Base-by-base conservation (phyloP, 2,888 invertebrate species). In the Pachliopta kotzebuea region DNA sequence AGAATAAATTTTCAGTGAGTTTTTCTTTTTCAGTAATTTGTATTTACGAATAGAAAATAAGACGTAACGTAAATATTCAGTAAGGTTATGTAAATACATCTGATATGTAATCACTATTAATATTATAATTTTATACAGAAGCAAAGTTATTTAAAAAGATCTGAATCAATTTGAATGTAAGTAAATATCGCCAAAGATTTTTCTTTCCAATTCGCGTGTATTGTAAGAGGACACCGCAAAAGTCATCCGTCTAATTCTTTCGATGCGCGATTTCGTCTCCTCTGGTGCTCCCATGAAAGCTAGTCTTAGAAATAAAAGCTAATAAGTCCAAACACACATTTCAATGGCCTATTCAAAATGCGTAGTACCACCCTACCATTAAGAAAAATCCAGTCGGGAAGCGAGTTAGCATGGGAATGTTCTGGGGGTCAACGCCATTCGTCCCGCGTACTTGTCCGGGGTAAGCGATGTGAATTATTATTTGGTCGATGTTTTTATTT, bases 401-500 rank as follows among this genome's bases (percentile, higher is more conserved):
- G 77, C 85, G 78, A 78, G 76, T 81, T 77, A 74, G 86, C 89
- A 84, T 90, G 90, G 88, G 90, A 90, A 90, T 88, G 83, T 77
- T 84, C 86, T 80, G 86, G 87, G 89, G 90, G 90, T 91, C 90
- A 91, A 90, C 90, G 90, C 83, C 89, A 90, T 89, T 85, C 86
- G 63, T 63, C 63, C 24, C 60, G 84, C 84, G 89, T 89, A 90
- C 90, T 90, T 87, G 90, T 88, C 86, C 81, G 80, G 85, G 75
- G 84, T 82, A 83, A 84, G 85, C 83, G 83, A 86, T 87, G 85
- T 82, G 87, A 90, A 90, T 90, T 91, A 90, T 90, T 91, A 90
- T 90, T 90, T 81, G 84, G 90, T 88, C 86, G 88, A 88, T 90
- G 89, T 88, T 90, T 90, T 90, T 89, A 89, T 88, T 90, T 89